A percentile compares a stretch with the other conserved stretches of the same genome.
These are phyloP conservation scores for Panthera leo DNA, from an alignment of 2,113 vertebrate species.

Conservation along the genomic window DNA sequence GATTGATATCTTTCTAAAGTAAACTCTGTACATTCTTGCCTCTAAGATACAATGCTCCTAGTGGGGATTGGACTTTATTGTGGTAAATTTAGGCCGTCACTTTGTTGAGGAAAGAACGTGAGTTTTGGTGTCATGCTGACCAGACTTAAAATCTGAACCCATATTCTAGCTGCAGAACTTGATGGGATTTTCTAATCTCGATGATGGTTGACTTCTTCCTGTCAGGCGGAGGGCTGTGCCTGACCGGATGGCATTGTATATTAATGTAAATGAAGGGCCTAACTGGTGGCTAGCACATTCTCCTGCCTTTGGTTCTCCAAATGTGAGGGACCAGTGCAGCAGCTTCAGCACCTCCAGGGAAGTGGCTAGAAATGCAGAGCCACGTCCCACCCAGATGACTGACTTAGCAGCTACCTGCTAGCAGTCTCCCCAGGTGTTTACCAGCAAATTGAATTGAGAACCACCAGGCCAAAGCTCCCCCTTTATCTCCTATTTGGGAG, in stretches of 20 bases:
- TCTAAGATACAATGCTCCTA: background rate
- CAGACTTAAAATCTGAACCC: background rate
- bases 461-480: background rate
- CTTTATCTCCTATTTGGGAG: background rate
- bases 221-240: background rate
- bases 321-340: background rate
- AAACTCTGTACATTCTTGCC: background rate
- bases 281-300: background rate
- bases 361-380: background rate
- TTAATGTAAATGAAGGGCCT: background rate
- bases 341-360: background rate
- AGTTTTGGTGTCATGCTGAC: background rate
- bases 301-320: background rate
- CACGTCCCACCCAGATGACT: background rate
- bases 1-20: conserved; percentile 30
- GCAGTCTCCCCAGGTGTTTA: background rate
- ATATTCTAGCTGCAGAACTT: background rate
- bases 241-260: background rate
- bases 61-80: background rate
- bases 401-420: background rate
- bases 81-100: background rate
- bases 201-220: background rate
- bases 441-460: background rate
- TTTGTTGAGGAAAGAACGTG: background rate
- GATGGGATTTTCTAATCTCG: background rate